Percentiles rank a stretch among this genome's conserved stretches.
These are phyloP conservation scores for Heterotilapia buettikoferi DNA, from an alignment of 2,113 vertebrate species.

Conservation along the genomic window DNA sequence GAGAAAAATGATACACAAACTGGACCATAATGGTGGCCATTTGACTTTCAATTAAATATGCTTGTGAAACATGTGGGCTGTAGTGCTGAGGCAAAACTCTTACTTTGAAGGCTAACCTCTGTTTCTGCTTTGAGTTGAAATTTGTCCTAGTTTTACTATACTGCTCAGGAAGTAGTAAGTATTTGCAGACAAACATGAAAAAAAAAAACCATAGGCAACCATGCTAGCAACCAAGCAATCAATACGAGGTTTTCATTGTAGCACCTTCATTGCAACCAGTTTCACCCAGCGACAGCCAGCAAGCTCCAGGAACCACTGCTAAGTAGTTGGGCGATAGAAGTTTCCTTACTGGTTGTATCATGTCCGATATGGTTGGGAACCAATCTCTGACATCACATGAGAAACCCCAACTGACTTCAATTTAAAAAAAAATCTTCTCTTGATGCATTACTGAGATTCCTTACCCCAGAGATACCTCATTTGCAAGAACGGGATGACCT, in stretches of 20 bases:
- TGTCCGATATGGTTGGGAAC: not conserved
- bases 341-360: not conserved
- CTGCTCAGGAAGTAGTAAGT: not conserved
- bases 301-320: not conserved
- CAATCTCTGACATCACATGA: not conserved
- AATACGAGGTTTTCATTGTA: fast-evolving
- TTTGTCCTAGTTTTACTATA: not conserved
- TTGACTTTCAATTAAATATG: not conserved
- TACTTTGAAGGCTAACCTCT: not conserved
- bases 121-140: not conserved
- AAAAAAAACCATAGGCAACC: not conserved
- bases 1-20: not conserved
- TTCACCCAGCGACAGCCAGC: not conserved
- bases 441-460: not conserved
- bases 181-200: not conserved
- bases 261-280: not conserved
- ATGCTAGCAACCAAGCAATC: not conserved
- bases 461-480: not conserved
- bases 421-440: fast-evolving
- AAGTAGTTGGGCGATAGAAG: fast-evolving
- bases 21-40: not conserved
- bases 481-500: not conserved
- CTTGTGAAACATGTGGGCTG: not conserved
- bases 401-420: not conserved
- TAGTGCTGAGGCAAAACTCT: not conserved